phyloP scores from a whole-genome alignment of 2,113 vertebrate species.

The Romanogobio albipinnatus region DNA sequence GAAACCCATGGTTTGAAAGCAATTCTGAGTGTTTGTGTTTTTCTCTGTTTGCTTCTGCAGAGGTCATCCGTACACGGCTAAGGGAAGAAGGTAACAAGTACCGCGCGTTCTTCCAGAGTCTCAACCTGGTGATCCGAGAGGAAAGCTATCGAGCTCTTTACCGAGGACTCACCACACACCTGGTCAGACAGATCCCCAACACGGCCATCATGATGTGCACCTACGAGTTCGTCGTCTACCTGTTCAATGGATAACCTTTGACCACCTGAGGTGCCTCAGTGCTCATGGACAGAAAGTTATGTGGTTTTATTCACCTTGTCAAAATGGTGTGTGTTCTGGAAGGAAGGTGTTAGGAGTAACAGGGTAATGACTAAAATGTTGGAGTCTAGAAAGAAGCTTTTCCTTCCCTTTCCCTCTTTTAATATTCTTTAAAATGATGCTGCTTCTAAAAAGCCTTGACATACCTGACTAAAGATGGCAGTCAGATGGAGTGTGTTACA shows the following conservation, averaged over 20 bases:
- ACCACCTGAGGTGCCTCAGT: neutral
- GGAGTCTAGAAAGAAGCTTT: neutral
- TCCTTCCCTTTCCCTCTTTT: neutral
- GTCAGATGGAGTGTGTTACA: no score
- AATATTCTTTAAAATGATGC: conserved; percentile 3
- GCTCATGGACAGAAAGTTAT: neutral
- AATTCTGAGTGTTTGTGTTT: neutral
- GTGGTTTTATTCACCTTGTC: neutral
- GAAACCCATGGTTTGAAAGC: neutral
- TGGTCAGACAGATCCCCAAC: conserved; percentile 97
- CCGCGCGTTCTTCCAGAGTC: conserved; percentile 92
- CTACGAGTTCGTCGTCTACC: conserved; percentile 94
- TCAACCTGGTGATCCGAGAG: conserved; percentile 87
- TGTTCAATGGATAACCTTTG: conserved; percentile 83
- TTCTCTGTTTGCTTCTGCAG: conserved; percentile 69
- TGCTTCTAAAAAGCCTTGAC: conserved; percentile 6
- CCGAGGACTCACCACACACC: conserved; percentile 92
- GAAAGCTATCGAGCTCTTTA: conserved; percentile 94
- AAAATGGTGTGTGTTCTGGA: neutral
- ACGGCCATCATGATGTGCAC: conserved; percentile 99
- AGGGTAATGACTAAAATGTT: neutral
- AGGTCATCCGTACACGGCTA: conserved; percentile 96
- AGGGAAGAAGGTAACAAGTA: conserved; percentile 98
- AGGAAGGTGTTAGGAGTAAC: neutral
- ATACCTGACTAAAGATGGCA: no score